phyloP scores from a whole-genome alignment of 2,113 vertebrate genomes.

The Ivindomyrus marchei region DNA sequence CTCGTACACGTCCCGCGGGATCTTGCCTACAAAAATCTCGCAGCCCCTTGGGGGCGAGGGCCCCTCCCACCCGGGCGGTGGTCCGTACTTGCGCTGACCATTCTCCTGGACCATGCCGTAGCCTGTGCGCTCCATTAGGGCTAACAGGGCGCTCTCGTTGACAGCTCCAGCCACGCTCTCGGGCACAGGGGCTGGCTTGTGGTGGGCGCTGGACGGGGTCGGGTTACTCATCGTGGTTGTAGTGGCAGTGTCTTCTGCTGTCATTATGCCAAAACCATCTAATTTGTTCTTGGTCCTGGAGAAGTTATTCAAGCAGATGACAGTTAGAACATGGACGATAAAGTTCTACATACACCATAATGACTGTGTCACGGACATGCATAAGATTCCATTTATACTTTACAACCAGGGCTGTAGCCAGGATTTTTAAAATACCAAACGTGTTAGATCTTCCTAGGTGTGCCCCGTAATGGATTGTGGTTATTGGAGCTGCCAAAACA shows the following conservation, averaged over 20 bases:
- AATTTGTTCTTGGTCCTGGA: constrained; percentile 66
- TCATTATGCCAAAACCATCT: constrained; percentile 93
- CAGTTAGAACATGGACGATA: background rate
- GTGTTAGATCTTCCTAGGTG: no score
- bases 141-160: constrained; percentile 78
- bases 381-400: background rate
- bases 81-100: constrained; percentile 90
- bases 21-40: constrained; percentile 97
- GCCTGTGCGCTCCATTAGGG: constrained; percentile 88
- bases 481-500: no score
- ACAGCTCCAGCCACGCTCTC: constrained; percentile 80
- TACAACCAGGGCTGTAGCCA: no score
- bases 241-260: constrained; percentile 88
- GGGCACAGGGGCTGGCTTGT: constrained; percentile 55
- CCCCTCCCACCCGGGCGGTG: constrained; percentile 87
- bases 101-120: constrained; percentile 95
- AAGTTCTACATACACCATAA: background rate
- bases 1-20: constrained; percentile 92
- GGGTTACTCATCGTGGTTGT: constrained; percentile 79
- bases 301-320: constrained; percentile 23
- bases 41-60: constrained; percentile 83
- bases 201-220: constrained; percentile 51
- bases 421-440: no score
- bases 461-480: no score
- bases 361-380: background rate